Conservation (phyloP, 1,140 invertebrate species). For the Notospermus geniculatus region DNA sequence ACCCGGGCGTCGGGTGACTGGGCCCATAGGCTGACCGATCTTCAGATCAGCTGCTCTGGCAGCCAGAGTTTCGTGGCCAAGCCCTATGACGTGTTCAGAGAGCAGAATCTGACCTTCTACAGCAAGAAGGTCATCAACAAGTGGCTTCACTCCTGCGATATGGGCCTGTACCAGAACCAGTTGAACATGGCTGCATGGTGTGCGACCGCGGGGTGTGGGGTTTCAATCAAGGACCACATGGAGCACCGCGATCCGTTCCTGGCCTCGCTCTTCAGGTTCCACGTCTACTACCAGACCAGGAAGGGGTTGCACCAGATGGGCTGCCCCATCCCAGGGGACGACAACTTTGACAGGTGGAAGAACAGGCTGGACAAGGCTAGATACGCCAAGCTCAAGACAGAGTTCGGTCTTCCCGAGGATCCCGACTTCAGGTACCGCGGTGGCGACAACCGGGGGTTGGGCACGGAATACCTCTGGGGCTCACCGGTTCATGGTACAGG, state of each 20-base stretch:
- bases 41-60: too few relatives aligned
- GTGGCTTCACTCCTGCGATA: background rate
- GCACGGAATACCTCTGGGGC: background rate
- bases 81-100: too few relatives aligned
- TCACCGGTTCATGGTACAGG: too few relatives aligned
- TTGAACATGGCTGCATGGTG: slow-evolving; percentile 5
- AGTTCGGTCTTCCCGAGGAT: background rate
- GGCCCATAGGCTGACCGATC: too few relatives aligned
- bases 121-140: too few relatives aligned
- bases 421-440: slow-evolving; percentile 1
- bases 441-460: background rate
- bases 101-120: too few relatives aligned
- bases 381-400: background rate
- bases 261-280: background rate
- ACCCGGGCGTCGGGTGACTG: too few relatives aligned
- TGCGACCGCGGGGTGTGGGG: background rate
- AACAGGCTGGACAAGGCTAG: background rate
- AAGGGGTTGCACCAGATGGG: background rate
- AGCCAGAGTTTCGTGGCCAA: too few relatives aligned
- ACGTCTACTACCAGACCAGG: slow-evolving; percentile 7
- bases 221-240: background rate
- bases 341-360: background rate
- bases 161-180: slow-evolving; percentile 2
- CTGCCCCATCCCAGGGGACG: background rate
- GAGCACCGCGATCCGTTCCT: background rate